Evolutionary conservation across 2,888 invertebrate species (phyloP).

Genomic region (Pseudococcus viburni): DNA sequence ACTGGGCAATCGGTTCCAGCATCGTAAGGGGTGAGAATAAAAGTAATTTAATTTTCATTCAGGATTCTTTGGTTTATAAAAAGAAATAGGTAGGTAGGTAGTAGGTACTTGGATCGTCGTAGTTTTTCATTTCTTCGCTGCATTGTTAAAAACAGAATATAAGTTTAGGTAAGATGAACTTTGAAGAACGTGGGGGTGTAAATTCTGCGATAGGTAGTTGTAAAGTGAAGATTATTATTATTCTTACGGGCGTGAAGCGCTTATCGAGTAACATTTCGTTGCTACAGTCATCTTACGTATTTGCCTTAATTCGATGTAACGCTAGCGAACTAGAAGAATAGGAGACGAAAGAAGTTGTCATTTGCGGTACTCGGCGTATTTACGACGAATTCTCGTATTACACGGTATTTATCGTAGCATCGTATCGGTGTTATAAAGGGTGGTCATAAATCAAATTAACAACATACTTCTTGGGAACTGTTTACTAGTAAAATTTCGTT

Average conservation of each 20-base stretch:
- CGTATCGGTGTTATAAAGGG: background rate
- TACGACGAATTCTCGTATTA: conserved; percentile 41
- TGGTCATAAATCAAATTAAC: conserved; percentile 30
- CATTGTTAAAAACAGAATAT: too few relatives aligned
- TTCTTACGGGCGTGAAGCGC: background rate
- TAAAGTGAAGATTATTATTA: background rate
- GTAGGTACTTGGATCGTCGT: too few relatives aligned
- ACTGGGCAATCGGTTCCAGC: too few relatives aligned
- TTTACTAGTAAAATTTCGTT: conserved; percentile 35
- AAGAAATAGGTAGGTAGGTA: too few relatives aligned
- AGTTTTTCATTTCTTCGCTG: too few relatives aligned
- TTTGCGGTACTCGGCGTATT: background rate
- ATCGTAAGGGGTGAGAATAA: too few relatives aligned
- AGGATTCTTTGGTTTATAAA: too few relatives aligned
- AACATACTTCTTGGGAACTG: conserved; percentile 24
- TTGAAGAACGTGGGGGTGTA: too few relatives aligned
- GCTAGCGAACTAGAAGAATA: background rate
- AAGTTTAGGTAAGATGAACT: too few relatives aligned
- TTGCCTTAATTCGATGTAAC: conserved; percentile 12
- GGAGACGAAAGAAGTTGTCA: background rate
- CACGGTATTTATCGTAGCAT: background rate
- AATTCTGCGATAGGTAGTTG: too few relatives aligned
- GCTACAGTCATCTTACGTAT: background rate
- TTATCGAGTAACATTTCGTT: background rate
- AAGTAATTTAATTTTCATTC: too few relatives aligned